phyloP scores from a whole-genome alignment of 92 coral and sea anemone species.

The Actinostola sp. region DNA sequence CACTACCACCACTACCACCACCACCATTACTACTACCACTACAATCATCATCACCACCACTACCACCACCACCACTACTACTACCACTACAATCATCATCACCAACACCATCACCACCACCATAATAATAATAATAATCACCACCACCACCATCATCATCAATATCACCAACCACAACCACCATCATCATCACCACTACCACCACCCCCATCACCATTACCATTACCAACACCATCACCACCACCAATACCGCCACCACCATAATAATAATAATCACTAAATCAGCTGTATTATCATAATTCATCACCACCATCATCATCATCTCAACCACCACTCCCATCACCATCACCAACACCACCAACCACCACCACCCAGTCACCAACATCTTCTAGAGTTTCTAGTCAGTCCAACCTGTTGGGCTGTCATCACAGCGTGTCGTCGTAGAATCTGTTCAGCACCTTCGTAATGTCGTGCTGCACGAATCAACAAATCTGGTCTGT shows the following conservation, averaged over 20 bases:
- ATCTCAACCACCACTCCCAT: background rate
- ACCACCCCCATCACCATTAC: background rate
- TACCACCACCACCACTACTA: background rate
- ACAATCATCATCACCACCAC: background rate
- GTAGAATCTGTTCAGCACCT: conserved; percentile 93
- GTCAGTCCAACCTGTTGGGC: conserved; percentile 77
- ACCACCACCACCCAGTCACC: too few species aligned
- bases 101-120: too few species aligned
- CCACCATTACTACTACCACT: background rate
- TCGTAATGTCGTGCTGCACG: conserved; percentile 99
- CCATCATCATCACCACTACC: conserved; percentile 1
- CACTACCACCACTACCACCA: too few species aligned
- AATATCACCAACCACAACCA: too few species aligned
- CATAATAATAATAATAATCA: background rate
- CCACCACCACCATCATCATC: background rate
- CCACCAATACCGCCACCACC: too few species aligned
- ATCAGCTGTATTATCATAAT: too few species aligned
- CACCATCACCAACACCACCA: too few species aligned
- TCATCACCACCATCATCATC: too few species aligned
- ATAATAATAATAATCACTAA: too few species aligned
- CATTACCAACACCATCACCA: too few species aligned
- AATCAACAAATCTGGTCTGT: conserved; percentile 84
- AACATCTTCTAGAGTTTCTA: too few species aligned
- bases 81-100: background rate
- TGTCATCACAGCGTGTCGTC: conserved; percentile 89